These are phyloP conservation scores for Ophonus ardosiacus DNA, from an alignment of 2,888 invertebrate genomes.

Conservation along the genomic window DNA sequence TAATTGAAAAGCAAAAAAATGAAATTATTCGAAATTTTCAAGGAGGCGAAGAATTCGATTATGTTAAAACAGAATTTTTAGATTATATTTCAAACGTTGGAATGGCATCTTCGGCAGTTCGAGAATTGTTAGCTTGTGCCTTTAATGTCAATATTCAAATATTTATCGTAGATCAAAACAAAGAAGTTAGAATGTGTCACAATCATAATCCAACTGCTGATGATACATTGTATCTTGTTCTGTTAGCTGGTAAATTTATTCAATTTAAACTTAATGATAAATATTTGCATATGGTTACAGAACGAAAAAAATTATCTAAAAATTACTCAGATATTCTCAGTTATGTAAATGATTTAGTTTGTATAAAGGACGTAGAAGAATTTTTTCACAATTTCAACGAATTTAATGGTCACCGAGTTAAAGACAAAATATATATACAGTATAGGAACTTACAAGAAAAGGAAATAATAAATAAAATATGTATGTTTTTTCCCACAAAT, in stretches of 20 bases:
- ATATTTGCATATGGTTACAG: slow-evolving; percentile 62
- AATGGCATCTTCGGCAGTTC: slow-evolving; percentile 63
- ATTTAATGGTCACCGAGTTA: slow-evolving; percentile 55
- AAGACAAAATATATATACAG: slow-evolving; percentile 37
- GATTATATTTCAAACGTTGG: slow-evolving; percentile 63
- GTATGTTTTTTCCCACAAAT: neutral
- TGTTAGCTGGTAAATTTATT: slow-evolving; percentile 36
- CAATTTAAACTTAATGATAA: slow-evolving; percentile 62
- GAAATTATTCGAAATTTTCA: slow-evolving; percentile 1
- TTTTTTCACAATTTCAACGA: slow-evolving; percentile 58
- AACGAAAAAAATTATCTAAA: slow-evolving; percentile 54
- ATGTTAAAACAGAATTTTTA: slow-evolving; percentile 61
- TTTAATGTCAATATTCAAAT: slow-evolving; percentile 65
- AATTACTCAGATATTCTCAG: slow-evolving; percentile 45
- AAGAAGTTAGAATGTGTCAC: slow-evolving; percentile 51
- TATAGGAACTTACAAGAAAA: slow-evolving; percentile 54
- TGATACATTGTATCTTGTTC: slow-evolving; percentile 54
- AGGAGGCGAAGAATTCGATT: slow-evolving; percentile 43
- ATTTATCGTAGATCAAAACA: slow-evolving; percentile 61
- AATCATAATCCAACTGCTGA: slow-evolving; percentile 64
- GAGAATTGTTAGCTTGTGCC: slow-evolving; percentile 65
- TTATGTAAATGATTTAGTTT: slow-evolving; percentile 53
- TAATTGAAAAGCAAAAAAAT: slow-evolving; percentile 23
- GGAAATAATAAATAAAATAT: slow-evolving; percentile 33
- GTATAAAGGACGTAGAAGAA: slow-evolving; percentile 63